Percentiles rank a stretch among this genome's conserved stretches.
phyloP scores from a whole-genome alignment of 2,113 vertebrate genomes.

The Corythoichthys intestinalis region DNA sequence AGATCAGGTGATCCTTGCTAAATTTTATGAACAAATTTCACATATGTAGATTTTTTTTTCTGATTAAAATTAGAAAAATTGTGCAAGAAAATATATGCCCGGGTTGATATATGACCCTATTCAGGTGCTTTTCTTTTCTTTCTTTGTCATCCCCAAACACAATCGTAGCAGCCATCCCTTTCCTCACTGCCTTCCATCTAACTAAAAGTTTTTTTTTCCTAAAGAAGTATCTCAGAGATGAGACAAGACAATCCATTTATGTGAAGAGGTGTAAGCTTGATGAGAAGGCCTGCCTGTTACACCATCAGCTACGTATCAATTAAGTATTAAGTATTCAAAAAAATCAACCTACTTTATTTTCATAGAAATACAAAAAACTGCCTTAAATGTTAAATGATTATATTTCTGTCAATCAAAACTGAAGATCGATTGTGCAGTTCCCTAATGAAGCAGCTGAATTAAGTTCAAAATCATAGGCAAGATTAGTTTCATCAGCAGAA shows the following conservation, averaged over 20 bases:
- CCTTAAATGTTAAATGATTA: background rate
- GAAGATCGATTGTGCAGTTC: background rate
- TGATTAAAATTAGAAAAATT: too few relatives aligned
- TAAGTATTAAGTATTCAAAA: conserved; percentile 21
- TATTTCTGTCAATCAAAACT: background rate
- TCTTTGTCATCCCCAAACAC: conserved; percentile 9
- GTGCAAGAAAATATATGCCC: too few relatives aligned
- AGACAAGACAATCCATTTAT: conserved; percentile 67
- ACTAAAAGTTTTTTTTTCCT: conserved; percentile 12
- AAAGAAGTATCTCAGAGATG: conserved; percentile 56
- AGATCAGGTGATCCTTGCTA: too few relatives aligned
- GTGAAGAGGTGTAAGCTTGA: conserved; percentile 46
- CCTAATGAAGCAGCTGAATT: background rate
- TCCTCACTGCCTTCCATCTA: background rate
- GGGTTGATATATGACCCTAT: too few relatives aligned
- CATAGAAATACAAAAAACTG: too few relatives aligned
- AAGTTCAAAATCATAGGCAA: conserved; percentile 1
- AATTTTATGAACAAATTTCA: too few relatives aligned
- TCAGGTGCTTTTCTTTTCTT: background rate
- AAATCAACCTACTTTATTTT: conserved; percentile 1
- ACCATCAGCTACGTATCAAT: conserved; percentile 49
- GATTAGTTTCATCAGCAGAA: conserved; percentile 12
- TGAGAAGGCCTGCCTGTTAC: conserved; percentile 64
- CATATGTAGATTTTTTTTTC: too few relatives aligned
- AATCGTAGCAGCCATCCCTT: background rate